Conservation (phyloP, 1,140 invertebrate genomes). For the Littorina saxatilis region DNA sequence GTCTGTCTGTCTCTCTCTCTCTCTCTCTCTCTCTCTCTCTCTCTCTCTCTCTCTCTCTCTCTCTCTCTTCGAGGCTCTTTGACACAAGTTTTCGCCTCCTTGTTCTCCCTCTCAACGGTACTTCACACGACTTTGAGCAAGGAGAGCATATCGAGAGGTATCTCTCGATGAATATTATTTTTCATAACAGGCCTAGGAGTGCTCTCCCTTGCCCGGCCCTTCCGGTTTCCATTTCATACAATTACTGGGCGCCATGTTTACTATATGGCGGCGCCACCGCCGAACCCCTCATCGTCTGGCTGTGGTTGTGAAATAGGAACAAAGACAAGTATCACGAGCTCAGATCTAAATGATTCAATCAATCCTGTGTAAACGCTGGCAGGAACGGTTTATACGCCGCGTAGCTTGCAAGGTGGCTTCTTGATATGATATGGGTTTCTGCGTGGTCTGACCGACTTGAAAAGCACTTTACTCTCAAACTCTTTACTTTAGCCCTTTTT, state of each 20-base stretch:
- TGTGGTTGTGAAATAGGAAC: conserved; percentile 22
- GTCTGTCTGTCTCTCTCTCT: conserved; percentile 14
- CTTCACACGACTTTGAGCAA: not conserved
- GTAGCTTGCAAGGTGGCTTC: no score
- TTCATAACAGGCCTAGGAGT: conserved; percentile 20
- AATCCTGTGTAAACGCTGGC: not conserved
- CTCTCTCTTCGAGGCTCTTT: no score
- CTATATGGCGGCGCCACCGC: not conserved
- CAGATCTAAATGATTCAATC: not conserved
- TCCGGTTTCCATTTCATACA: conserved; percentile 32
- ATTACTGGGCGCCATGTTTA: conserved; percentile 24
- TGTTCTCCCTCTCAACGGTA: no score
- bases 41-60: not conserved
- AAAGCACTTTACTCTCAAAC: no score
- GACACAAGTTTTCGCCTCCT: not conserved
- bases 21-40: not conserved
- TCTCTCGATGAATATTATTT: conserved; percentile 33
- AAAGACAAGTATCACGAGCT: not conserved
- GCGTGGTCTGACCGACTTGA: no score
- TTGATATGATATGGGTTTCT: no score
- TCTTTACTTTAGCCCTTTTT: no score
- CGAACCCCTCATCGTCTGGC: not conserved
- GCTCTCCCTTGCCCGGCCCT: not conserved
- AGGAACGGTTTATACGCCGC: not conserved
- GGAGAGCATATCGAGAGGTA: conserved; percentile 1